phyloP scores from a whole-genome alignment of 1,140 invertebrate genomes.

The Drosophila willistoni region DNA sequence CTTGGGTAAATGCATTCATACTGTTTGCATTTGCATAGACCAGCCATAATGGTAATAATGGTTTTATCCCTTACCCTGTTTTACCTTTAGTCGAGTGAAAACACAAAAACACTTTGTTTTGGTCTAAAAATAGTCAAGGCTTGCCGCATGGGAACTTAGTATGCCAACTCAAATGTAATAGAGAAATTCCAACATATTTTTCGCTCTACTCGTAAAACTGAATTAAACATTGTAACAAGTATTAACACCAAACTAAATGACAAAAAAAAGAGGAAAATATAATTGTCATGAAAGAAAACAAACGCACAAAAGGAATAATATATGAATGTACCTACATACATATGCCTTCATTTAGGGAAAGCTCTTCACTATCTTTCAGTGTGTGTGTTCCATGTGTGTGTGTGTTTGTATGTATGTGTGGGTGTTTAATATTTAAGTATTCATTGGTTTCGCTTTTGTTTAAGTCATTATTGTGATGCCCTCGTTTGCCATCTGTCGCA shows the following conservation, averaged over 20 bases:
- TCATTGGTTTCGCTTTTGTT: constrained; percentile 22
- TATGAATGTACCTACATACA: neutral
- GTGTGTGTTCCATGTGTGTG: neutral
- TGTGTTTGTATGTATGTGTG: neutral
- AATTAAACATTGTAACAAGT: constrained; percentile 39
- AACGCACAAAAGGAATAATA: neutral
- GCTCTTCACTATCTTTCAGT: neutral
- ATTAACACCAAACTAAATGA: constrained; percentile 27
- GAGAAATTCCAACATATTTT: constrained; percentile 53
- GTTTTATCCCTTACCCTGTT: constrained; percentile 25
- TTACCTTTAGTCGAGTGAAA: constrained; percentile 31
- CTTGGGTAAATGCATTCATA: constrained; percentile 57
- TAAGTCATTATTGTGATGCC: constrained; percentile 33
- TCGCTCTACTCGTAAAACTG: constrained; percentile 20
- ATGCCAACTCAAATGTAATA: constrained; percentile 23
- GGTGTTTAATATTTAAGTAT: constrained; percentile 12
- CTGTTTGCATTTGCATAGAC: constrained; percentile 66
- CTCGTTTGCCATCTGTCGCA: constrained; percentile 48
- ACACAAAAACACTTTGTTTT: constrained; percentile 54
- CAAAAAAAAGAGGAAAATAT: neutral
- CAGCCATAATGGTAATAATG: constrained; percentile 27
- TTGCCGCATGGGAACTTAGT: constrained; percentile 45
- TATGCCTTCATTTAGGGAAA: constrained; percentile 16
- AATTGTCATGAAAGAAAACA: neutral
- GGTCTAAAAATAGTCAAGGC: constrained; percentile 59